These are phyloP conservation scores for Phasianus colchicus DNA, from an alignment of 2,113 vertebrate genomes.

Conservation along the genomic window DNA sequence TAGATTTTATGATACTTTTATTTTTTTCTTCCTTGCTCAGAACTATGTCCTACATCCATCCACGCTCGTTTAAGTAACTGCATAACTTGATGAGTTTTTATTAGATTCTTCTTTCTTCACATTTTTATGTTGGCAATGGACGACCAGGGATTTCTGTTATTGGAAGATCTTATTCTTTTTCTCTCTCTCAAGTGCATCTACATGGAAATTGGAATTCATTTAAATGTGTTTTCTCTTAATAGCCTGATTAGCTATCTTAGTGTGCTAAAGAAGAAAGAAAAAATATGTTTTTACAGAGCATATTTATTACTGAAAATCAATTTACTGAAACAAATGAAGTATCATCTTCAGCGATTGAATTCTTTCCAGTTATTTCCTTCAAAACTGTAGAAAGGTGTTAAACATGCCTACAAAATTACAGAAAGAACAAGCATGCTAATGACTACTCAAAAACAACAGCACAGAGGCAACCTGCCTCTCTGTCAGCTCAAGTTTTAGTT, in stretches of 20 bases:
- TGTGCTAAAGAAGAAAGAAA: not conserved
- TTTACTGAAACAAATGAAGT: not conserved
- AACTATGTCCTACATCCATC: not conserved
- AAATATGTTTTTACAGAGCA: not conserved
- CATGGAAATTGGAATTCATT: not conserved
- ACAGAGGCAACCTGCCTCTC: not conserved
- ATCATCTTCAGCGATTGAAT: not conserved
- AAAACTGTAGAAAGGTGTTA: not conserved
- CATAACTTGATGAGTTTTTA: not conserved
- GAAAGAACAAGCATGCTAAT: not conserved
- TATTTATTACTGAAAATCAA: not conserved
- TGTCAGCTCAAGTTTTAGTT: not conserved
- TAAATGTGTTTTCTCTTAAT: not conserved
- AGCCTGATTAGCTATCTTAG: not conserved
- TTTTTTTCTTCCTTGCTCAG: not conserved
- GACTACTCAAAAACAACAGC: not conserved
- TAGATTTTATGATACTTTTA: not conserved
- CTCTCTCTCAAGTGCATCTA: not conserved
- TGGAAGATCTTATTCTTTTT: not conserved
- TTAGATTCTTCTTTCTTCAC: not conserved
- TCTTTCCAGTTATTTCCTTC: not conserved
- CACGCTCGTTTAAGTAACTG: not conserved
- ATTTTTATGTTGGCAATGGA: not conserved
- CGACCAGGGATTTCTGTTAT: not conserved
- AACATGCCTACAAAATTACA: not conserved